phyloP scores from a whole-genome alignment of 2,888 invertebrate genomes.

The Drosophila kanekoi region DNA sequence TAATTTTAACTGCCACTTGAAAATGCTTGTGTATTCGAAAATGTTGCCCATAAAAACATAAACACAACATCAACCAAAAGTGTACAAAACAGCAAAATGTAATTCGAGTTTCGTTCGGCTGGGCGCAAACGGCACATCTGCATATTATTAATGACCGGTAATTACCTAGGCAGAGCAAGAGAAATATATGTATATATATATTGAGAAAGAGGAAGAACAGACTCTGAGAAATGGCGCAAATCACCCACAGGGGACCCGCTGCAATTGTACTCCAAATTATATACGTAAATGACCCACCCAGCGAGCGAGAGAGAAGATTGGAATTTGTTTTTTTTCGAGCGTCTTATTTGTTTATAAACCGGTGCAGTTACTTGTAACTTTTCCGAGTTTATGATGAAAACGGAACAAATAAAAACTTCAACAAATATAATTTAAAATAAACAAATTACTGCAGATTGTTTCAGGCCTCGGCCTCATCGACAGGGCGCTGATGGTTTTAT shows the following conservation, averaged over 20 bases:
- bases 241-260: conserved; percentile 49
- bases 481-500: conserved; percentile 72
- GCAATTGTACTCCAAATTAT: conserved; percentile 27
- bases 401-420: conserved; percentile 76
- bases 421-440: conserved; percentile 77
- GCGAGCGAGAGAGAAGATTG: conserved; percentile 8
- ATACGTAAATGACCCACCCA: conserved; percentile 59
- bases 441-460: conserved; percentile 68
- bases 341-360: conserved; percentile 60
- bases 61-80: conserved; percentile 66
- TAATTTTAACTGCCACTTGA: conserved; percentile 70
- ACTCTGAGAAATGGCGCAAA: conserved; percentile 55
- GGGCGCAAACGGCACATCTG: conserved; percentile 60
- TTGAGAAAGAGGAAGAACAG: background rate
- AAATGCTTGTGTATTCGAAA: conserved; percentile 59
- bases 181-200: background rate
- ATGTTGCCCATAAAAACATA: conserved; percentile 72
- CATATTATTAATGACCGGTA: conserved; percentile 80
- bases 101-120: conserved; percentile 39
- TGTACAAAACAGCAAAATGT: conserved; percentile 52
- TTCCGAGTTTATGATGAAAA: conserved; percentile 43
- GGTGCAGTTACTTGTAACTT: conserved; percentile 26
- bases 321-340: conserved; percentile 15
- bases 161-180: conserved; percentile 58
- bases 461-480: conserved; percentile 33